phyloP scores from a whole-genome alignment of 1,140 invertebrate genomes.

The Bombus superbus region DNA sequence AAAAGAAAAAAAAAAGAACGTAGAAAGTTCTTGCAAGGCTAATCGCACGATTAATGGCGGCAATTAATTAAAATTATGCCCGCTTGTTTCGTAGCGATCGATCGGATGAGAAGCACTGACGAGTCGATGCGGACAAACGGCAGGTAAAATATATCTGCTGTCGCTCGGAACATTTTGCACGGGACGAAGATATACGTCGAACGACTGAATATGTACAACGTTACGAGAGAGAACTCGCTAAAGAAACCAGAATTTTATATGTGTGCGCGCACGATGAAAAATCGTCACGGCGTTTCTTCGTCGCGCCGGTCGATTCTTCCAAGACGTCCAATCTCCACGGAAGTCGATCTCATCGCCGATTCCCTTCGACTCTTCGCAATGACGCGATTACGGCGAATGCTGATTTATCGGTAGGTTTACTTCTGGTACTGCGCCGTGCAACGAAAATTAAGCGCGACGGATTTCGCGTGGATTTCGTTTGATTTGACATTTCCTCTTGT shows the following conservation, averaged over 20 bases:
- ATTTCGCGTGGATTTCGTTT: neutral
- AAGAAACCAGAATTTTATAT: constrained; percentile 36
- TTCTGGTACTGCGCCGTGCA: neutral
- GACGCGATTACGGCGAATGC: neutral
- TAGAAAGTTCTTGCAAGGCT: neutral
- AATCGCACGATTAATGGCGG: neutral
- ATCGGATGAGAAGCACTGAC: constrained; percentile 47
- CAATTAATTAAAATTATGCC: constrained; percentile 12
- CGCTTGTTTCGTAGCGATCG: neutral
- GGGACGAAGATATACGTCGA: constrained; percentile 50
- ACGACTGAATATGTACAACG: constrained; percentile 15
- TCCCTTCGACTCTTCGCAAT: neutral
- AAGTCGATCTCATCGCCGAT: constrained; percentile 13
- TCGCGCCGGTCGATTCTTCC: constrained; percentile 31
- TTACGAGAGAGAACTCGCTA: constrained; percentile 21
- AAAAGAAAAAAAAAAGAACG: neutral
- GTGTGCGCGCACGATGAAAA: constrained; percentile 33
- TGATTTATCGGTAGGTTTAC: neutral
- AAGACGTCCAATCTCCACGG: constrained; percentile 1
- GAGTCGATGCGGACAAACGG: constrained; percentile 10
- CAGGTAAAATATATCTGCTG: constrained; percentile 52
- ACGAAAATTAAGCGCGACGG: neutral
- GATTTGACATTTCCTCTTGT: neutral
- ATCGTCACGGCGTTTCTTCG: constrained; percentile 47
- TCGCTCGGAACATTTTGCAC: constrained; percentile 38